Evolutionary conservation across 2,888 invertebrate species (phyloP), one percentile per base, ranked within the genome.

Genomic region (Xestobium rufovillosum): DNA sequence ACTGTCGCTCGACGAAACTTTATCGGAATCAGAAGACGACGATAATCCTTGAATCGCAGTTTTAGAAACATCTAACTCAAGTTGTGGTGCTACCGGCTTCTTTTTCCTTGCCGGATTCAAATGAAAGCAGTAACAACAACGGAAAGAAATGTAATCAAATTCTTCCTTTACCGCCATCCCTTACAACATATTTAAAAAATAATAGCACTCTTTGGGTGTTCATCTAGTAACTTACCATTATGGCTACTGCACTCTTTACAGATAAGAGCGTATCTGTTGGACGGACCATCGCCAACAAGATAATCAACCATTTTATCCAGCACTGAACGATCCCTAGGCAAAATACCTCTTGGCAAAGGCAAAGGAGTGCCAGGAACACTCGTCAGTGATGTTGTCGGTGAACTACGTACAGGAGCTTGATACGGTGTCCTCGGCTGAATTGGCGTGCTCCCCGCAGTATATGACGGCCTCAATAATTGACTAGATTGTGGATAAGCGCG

Each of bases 271-370:
- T 85, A 97, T 51, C 96, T 79, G 65, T 92, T 88, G 42, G 80
- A 80, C 14, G 96, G 95, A 1, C 96, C 97, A 63, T 98, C 97
- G 26, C 94, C 95, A 26, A 97, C 79, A 42, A 98, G 67, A 59
- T 87, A 92, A 61, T 98, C 97, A 10, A 98, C 82, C 54, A 97
- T 71, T 57, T 85, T 83, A 65, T 96, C 96, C 43, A 95, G 61
- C 17, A 83, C 76, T 3, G 83, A 78, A 40, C 91, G 78, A 45
- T 89, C 78, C 42, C 74, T 72, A 4, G 84, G 80, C 36, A 83
- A 63, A 50, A 91, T 69, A 8, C 85, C 82, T 13, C 87, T 72
- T 14, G 83, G 78, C 43, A 83, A 70, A 30, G 73, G 72, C 31
- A 72, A 69, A 40, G 53, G 40, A 11, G 43, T 39, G 26, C 27